A percentile compares a stretch with the other conserved stretches of the same genome.
Conservation (phyloP, 2,888 invertebrate genomes). For the Phortica magna region DNA sequence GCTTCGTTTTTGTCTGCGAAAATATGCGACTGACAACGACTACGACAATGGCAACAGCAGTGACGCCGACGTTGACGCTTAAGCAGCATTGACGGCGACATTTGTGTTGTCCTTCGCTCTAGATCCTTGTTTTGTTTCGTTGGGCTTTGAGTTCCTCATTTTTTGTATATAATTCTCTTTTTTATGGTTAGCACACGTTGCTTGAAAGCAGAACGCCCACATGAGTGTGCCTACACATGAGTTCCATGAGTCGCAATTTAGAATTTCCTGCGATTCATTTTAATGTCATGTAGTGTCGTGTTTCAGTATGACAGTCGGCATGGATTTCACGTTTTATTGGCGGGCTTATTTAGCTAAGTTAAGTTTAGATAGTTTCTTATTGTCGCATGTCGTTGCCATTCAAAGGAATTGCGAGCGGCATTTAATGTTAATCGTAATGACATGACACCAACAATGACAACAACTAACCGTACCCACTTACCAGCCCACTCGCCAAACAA, state of each 20-base stretch:
- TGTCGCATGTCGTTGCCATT: slow-evolving; percentile 51
- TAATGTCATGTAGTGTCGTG: slow-evolving; percentile 59
- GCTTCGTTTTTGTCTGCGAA: slow-evolving; percentile 21
- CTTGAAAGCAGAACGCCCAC: neutral
- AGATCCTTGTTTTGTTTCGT: slow-evolving; percentile 52
- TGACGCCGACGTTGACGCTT: neutral
- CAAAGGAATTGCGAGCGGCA: slow-evolving; percentile 44
- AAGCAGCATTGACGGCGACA: slow-evolving; percentile 44
- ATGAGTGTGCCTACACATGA: slow-evolving; percentile 38
- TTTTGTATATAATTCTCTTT: neutral
- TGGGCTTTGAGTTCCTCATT: slow-evolving; percentile 12
- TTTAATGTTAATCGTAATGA: slow-evolving; percentile 67
- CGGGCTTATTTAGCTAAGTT: neutral
- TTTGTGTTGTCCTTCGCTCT: slow-evolving; percentile 54
- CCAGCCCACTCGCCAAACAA: neutral
- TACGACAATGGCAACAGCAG: neutral
- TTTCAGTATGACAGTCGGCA: slow-evolving; percentile 45
- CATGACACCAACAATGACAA: slow-evolving; percentile 62
- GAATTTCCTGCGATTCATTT: slow-evolving; percentile 51
- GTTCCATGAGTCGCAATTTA: slow-evolving; percentile 25
- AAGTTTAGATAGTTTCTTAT: neutral
- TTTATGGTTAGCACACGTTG: neutral
- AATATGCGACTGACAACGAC: slow-evolving; percentile 49
- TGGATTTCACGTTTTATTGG: slow-evolving; percentile 10
- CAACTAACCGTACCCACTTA: neutral